Evolutionary conservation across 2,888 invertebrate genomes (phyloP), one percentile per base, ranked within the genome.

Genomic region (Eilema griseolum): DNA sequence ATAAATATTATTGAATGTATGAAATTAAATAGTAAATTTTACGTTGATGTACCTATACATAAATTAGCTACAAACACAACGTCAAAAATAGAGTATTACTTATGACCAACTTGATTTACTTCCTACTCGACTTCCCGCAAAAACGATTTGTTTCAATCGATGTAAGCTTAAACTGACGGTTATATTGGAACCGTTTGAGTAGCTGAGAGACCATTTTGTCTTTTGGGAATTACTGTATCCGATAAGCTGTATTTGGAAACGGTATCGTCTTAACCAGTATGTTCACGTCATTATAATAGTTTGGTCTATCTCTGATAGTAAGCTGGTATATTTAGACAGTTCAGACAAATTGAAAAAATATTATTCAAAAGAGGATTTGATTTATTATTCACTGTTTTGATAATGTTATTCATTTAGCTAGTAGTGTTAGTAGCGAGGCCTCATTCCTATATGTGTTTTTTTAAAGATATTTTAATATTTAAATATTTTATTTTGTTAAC

Each of bases 121-220:
- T 5, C 20, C 20, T 4, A 20, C 46, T 20, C 20, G 46, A 46
- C 7, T 46, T 20, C n/a, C n/a, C n/a, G 52, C 52, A 52, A 52
- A n/a, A 52, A 52, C 52, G 52, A 52, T 52, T n/a, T 52, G 52
- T 52, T 52, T 52, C 52, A 52, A 52, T 52, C 52, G 52, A 52
- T 24, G 16, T 26, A 26, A 59, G 26, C 57, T 69, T 59, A 24
- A 59, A 59, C 12, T 59, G 57, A 26, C 57, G 57, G 57, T 26
- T 59, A 59, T 26, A 52, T 52, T 52, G 52, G 52, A 52, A 52
- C n/a, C n/a, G 52, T 52, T 52, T 52, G n/a, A 52, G 52, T 10
- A 52, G 52, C 52, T 52, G 52, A n/a, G 52, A 52, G 52, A 52
- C 52, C 20, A 52, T 52, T 52, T 52, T 10, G 52, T n/a, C 52